A percentile compares a stretch with the other conserved stretches of the same genome.
Evolutionary conservation across 2,888 invertebrate species (phyloP).

Genomic region (Zygaena filipendulae): DNA sequence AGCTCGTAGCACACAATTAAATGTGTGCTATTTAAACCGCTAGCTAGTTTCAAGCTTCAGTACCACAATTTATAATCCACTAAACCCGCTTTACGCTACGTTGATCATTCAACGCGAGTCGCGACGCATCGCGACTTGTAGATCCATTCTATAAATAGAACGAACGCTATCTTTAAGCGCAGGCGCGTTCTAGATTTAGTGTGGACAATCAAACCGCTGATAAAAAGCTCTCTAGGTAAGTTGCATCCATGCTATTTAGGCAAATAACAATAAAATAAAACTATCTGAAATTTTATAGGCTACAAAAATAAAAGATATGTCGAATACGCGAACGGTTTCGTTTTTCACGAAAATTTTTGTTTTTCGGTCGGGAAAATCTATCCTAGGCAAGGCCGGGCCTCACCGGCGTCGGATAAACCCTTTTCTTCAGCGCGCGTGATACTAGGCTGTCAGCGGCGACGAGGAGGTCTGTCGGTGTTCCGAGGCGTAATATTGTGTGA

Average conservation of each 20-base stretch:
- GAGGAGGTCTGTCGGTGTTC: conserved; percentile 39
- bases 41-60: too few species aligned
- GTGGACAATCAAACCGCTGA: too few species aligned
- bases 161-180: too few species aligned
- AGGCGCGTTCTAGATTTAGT: too few species aligned
- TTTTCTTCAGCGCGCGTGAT: conserved; percentile 69
- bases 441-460: conserved; percentile 51
- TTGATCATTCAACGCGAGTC: too few species aligned
- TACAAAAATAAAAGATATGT: background rate
- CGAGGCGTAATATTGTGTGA: conserved; percentile 30
- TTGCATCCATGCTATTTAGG: too few species aligned
- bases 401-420: conserved; percentile 66
- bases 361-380: conserved; percentile 44
- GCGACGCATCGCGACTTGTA: conserved; percentile 29
- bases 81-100: too few species aligned
- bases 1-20: too few species aligned
- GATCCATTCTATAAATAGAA: conserved; percentile 43
- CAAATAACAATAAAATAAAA: conserved; percentile 3
- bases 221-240: too few species aligned
- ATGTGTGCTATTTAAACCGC: too few species aligned
- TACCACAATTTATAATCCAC: too few species aligned
- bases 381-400: conserved; percentile 48
- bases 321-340: conserved; percentile 7
- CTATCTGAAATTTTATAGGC: background rate
- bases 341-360: conserved; percentile 39